Base-by-base conservation (phyloP, 2,797 vertebrate genomes). In the Meda fulgida region DNA sequence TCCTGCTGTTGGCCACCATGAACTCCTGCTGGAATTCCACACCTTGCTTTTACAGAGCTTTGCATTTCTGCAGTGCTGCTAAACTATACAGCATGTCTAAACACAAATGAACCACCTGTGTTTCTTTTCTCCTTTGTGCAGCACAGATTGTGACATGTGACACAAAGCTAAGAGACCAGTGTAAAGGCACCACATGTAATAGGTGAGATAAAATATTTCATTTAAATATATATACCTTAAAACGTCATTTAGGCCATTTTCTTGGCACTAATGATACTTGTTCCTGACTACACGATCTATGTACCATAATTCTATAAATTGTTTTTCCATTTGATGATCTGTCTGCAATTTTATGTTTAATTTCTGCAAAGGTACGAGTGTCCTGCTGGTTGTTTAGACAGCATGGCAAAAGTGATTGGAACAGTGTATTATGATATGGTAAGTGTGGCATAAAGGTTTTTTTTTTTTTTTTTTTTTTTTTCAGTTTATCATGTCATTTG, bases 381-480 rank as follows among this genome's bases (percentile, higher is more conserved):
- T 90, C 97, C 98, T 87, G 97, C 97, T 89, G 98, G 98, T 72
- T 99, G 98, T 91, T 93, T 98, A 85, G 93, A 97, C 84, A 95
- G 95, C 86, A 94, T 88, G 88, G 96, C 95, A 83, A 99, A 97
- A 96, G 97, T 98, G 84, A 96, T 99, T 81, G 98, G 98, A 90
- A 99, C 96, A 86, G 97, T 98, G 29, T 95, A 98, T 95, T 99
- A 98, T 94, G 98, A 99, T 95, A 99, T 99, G 98, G 98, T 98
- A 93, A 95, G 89, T 38, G 16, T 31, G 18, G 40, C 60, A 43
- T 63, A 26, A 63, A 19, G 4, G 5, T 5, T 16, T 4, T 14
- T 46, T 21, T 40, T n/a, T n/a, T n/a, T n/a, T n/a, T n/a, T n/a
- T n/a, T n/a, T n/a, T n/a, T n/a, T n/a, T n/a, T n/a, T n/a, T 53